Base-by-base conservation (phyloP, 2,113 vertebrate genomes). In the Daubentonia madagascariensis region DNA sequence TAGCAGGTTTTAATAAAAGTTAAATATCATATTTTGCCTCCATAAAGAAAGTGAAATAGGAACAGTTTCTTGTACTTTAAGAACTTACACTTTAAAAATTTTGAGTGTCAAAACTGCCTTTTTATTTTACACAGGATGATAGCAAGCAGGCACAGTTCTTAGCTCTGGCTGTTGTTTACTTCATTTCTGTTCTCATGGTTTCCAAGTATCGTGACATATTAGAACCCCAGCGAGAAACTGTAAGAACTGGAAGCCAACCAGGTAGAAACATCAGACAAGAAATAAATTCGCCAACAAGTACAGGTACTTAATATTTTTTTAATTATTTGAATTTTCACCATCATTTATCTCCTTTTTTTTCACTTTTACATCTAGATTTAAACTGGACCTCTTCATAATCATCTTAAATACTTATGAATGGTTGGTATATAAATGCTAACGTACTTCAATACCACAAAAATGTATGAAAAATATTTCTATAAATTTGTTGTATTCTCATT, bases 91-190 rank as follows among this genome's bases (percentile, higher is more conserved):
- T 63, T 57, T 17, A 73, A 85, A 72, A 25, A 1, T 18, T 91
- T 59, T 87, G 25, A 89, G 6, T 57, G 30, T 95, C n/a, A 94
- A 52, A 76, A 95, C 16, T 97, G 79, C 54, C 68, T 96, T 98
- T 98, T 86, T 23, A 3, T 96, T 92, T 52, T 89, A 90, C 35
- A 23, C 97, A 99, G 99, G 99, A 99, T 6, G 99, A 99, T 98
- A 99, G 99, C 98, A 99, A 99, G 80, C 99, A 99, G 96, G 99
- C 99, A 83, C 99, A 99, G 96, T 99, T 99, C 98, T 99, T 99
- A 96, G 99, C 99, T 52, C 98, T 99, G 98, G 99, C 99, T 1
- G 99, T 99, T 6, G 99, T 99, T 91, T 99, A 99, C 98, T 99
- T 99, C 97, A 99, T 99, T 97, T 99, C 99, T 0, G 99, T 99